Conservation (phyloP, 2,797 vertebrate genomes). For the Coilia nasus region DNA sequence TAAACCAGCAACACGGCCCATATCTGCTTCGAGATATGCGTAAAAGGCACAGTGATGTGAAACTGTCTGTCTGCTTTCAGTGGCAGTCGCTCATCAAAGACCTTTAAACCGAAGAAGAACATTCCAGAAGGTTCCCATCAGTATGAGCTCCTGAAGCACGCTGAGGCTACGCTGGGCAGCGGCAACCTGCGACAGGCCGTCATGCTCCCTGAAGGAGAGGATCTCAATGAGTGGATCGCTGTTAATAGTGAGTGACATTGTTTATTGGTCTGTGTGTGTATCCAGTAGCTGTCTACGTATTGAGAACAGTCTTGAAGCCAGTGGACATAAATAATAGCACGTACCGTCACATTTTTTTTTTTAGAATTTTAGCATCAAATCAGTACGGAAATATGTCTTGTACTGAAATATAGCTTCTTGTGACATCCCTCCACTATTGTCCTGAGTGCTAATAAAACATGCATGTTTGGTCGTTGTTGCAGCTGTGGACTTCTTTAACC, state of each 20-base stretch:
- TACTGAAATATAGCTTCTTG: no score
- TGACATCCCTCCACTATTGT: no score
- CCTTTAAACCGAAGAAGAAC: constrained; percentile 97
- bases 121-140: constrained; percentile 96
- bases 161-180: constrained; percentile 92
- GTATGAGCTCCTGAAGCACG: constrained; percentile 94
- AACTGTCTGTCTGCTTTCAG: constrained; percentile 63
- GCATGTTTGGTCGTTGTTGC: constrained; percentile 44
- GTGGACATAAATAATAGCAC: no score
- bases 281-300: no score
- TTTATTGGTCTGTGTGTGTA: constrained; percentile 38
- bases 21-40: no score
- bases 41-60: no score
- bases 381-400: no score
- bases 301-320: no score
- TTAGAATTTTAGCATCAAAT: no score
- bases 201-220: constrained; percentile 94
- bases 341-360: no score
- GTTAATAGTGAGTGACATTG: constrained; percentile 90
- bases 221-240: constrained; percentile 97
- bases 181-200: constrained; percentile 95
- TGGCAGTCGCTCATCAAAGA: constrained; percentile 91
- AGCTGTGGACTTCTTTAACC: constrained; percentile 98
- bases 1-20: no score
- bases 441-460: no score